Evolutionary conservation across 2,888 invertebrate species (phyloP).

Genomic region (Antheraea assamensis): DNA sequence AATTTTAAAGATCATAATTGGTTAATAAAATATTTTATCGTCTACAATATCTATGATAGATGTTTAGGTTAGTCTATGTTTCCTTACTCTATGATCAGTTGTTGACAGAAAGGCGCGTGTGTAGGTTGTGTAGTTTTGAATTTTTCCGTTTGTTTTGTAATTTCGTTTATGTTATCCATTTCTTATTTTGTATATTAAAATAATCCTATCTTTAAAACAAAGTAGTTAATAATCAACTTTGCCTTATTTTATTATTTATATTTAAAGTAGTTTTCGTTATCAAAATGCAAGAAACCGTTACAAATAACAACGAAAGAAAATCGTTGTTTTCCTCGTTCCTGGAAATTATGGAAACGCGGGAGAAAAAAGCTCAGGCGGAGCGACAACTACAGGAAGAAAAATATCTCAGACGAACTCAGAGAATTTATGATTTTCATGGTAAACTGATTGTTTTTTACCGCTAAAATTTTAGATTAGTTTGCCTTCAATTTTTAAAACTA

Average conservation of each 20-base stretch:
- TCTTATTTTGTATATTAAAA: slow-evolving; percentile 27
- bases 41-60: no score
- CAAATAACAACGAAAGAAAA: slow-evolving; percentile 69
- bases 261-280: slow-evolving; percentile 10
- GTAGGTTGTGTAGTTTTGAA: slow-evolving; percentile 58
- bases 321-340: slow-evolving; percentile 72
- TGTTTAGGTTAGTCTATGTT: no score
- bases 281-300: slow-evolving; percentile 80
- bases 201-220: slow-evolving; percentile 17
- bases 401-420: slow-evolving; percentile 69
- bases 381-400: slow-evolving; percentile 73
- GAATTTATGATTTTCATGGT: slow-evolving; percentile 77
- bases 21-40: no score
- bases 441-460: slow-evolving; percentile 25
- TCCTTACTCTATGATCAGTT: slow-evolving; percentile 46
- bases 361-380: slow-evolving; percentile 64
- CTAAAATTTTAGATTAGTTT: not conserved
- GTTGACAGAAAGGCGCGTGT: slow-evolving; percentile 48
- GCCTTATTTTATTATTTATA: not conserved
- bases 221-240: not conserved
- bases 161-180: slow-evolving; percentile 36
- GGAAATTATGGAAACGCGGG: slow-evolving; percentile 67
- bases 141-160: slow-evolving; percentile 55
- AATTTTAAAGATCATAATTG: no score
- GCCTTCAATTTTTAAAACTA: not conserved